phyloP scores from a whole-genome alignment of 1,140 invertebrate species.

The Harlomillsia oculata region DNA sequence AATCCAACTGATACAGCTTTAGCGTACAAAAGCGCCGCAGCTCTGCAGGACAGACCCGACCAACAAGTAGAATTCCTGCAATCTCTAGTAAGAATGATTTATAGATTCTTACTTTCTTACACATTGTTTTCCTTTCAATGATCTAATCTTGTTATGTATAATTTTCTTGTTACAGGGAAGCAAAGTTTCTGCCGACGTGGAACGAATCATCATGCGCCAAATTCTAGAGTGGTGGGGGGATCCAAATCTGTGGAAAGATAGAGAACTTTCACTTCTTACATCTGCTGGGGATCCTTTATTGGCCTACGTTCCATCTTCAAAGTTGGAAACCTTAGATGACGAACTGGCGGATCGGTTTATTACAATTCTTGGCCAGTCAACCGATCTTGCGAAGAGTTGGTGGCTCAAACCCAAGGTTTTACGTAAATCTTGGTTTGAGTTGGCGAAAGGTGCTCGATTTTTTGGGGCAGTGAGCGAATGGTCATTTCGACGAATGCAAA shows the following conservation, averaged over 20 bases:
- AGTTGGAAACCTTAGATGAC: slow-evolving; percentile 17
- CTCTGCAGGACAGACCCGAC: slow-evolving; percentile 11
- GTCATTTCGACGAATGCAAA: slow-evolving; percentile 27
- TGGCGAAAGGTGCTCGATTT: slow-evolving; percentile 22
- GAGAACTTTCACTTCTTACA: slow-evolving; percentile 16
- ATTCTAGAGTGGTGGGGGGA: slow-evolving; percentile 24
- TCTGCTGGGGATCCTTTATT: slow-evolving; percentile 15
- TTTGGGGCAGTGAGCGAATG: slow-evolving; percentile 26
- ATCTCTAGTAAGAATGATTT: slow-evolving; percentile 7
- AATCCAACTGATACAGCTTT: slow-evolving; percentile 20
- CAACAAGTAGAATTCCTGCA: slow-evolving; percentile 23
- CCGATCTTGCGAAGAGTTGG: slow-evolving; percentile 21
- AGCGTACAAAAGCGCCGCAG: slow-evolving; percentile 12
- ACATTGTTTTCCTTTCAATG: not conserved
- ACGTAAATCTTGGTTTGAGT: slow-evolving; percentile 23
- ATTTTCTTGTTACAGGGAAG: slow-evolving; percentile 12
- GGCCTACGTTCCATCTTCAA: slow-evolving; percentile 12
- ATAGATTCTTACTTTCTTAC: not conserved
- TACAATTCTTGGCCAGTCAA: slow-evolving; percentile 14
- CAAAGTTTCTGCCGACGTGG: slow-evolving; percentile 18
- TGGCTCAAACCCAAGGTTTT: slow-evolving; percentile 24
- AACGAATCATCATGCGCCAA: slow-evolving; percentile 13
- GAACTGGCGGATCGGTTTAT: slow-evolving; percentile 21
- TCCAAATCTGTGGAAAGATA: slow-evolving; percentile 21
- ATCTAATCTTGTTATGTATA: not conserved